Conservation (phyloP, 2,888 invertebrate genomes). For the Imbricaverruca yamaguchii region DNA sequence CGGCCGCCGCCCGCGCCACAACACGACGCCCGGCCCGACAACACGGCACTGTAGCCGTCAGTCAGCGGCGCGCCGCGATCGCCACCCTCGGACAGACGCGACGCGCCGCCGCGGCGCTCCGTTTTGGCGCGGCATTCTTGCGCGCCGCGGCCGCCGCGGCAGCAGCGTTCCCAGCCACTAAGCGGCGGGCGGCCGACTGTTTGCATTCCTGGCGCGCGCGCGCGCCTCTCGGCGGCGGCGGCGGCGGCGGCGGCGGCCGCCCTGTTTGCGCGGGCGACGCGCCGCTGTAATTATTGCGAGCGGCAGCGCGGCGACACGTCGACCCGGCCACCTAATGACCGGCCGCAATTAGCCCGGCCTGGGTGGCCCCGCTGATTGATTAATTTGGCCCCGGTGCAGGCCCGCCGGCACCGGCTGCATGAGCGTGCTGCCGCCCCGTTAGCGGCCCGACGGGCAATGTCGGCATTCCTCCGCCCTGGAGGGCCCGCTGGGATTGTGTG, state of each 20-base stretch:
- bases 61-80: background rate
- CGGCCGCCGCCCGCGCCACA: too few relatives aligned
- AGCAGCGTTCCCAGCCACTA: background rate
- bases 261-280: background rate
- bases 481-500: too few relatives aligned
- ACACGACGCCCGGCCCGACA: too few relatives aligned
- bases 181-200: background rate
- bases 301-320: background rate
- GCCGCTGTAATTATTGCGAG: background rate
- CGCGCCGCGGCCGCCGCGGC: background rate
- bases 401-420: background rate
- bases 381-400: background rate
- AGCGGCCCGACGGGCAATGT: background rate
- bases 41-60: too few relatives aligned
- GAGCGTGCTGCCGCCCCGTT: background rate
- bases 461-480: background rate
- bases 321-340: background rate
- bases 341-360: constrained; percentile 8
- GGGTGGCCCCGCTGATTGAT: constrained; percentile 8
- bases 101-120: background rate
- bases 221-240: background rate
- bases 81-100: too few relatives aligned
- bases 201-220: background rate
- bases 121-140: background rate
- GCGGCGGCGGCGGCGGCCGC: background rate